phyloP scores from a whole-genome alignment of 2,888 invertebrate genomes.

The Ecdyonurus torrentis region DNA sequence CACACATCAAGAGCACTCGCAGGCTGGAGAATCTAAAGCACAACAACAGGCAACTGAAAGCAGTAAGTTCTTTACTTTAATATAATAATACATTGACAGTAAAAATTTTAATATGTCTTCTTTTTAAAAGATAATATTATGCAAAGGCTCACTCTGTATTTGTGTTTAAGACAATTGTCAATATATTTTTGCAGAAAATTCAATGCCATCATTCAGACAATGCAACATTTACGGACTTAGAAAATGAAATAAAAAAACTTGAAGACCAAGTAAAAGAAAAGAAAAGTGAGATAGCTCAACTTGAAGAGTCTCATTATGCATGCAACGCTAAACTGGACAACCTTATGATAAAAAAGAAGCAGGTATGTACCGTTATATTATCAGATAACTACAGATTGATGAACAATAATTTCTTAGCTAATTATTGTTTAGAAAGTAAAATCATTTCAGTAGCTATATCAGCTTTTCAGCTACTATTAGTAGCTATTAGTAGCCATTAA shows the following conservation, averaged over 20 bases:
- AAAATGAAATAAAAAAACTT: conserved; percentile 19
- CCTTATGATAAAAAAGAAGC: conserved; percentile 26
- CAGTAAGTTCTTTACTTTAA: conserved; percentile 26
- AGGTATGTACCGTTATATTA: conserved; percentile 20
- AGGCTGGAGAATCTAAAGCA: conserved; percentile 39
- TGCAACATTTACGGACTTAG: conserved; percentile 5
- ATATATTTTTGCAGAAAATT: conserved; percentile 10
- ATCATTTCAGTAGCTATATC: too few species aligned
- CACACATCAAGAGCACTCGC: conserved; percentile 32
- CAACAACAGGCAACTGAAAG: conserved; percentile 35
- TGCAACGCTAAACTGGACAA: conserved; percentile 25
- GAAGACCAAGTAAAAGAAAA: conserved; percentile 21
- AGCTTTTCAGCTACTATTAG: background rate
- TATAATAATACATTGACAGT: too few species aligned
- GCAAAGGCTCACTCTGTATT: background rate
- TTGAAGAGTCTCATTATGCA: conserved; percentile 20
- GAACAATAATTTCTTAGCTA: too few species aligned
- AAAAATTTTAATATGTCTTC: too few species aligned
- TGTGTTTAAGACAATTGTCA: too few species aligned
- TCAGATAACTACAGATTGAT: too few species aligned
- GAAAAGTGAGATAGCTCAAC: conserved; percentile 19
- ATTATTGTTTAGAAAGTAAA: too few species aligned
- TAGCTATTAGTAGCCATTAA: background rate
- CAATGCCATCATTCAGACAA: conserved; percentile 2
- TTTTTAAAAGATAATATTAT: too few species aligned